Base-by-base conservation (phyloP, 2,888 invertebrate genomes). In the Drosophila recens region DNA sequence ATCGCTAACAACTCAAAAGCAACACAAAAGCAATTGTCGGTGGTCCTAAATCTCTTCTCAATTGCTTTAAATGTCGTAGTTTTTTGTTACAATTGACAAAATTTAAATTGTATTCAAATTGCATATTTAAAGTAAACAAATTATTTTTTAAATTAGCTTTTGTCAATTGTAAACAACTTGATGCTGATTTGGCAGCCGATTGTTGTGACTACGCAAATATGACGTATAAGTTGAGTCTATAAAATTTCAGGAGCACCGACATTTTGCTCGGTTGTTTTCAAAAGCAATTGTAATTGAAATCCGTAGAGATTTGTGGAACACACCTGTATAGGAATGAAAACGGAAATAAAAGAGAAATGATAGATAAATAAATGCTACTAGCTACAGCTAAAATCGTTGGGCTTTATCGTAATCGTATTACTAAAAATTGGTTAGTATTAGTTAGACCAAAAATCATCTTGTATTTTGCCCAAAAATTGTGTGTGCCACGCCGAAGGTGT, bases 401-500 rank as follows among this genome's bases (percentile, higher is more conserved):
- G 54, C 59, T 75, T 75, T 62, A 75, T 72, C 72, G 63, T 70
- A 40, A 64, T 65, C 42, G 66, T 69, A 46, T 67, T 61, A 63
- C 56, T 61, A 67, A 66, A 67, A 74, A 61, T 65, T 77, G 57
- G 53, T 71, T 67, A 52, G 69, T 72, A 38, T 63, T 58, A 63
- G 65, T 61, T 61, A 33, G 73, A 67, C 67, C 62, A 72, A 68
- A 79, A 79, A 75, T 71, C 78, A 64, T 61, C 66, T 66, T 45
- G 43, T 63, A 36, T 74, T 27, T 66, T 48, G 65, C 62, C 69
- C 67, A 70, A 73, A 59, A 54, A 33, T 17, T 67, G 75, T 80
- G 71, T 79, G 71, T 79, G 79, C 59, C 59, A 67, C 75, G 69
- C 62, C 64, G 73, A 65, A 56, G 54, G 73, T 77, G 78, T 68